Conservation (phyloP, 2,888 invertebrate genomes). For the Leucania comma region DNA sequence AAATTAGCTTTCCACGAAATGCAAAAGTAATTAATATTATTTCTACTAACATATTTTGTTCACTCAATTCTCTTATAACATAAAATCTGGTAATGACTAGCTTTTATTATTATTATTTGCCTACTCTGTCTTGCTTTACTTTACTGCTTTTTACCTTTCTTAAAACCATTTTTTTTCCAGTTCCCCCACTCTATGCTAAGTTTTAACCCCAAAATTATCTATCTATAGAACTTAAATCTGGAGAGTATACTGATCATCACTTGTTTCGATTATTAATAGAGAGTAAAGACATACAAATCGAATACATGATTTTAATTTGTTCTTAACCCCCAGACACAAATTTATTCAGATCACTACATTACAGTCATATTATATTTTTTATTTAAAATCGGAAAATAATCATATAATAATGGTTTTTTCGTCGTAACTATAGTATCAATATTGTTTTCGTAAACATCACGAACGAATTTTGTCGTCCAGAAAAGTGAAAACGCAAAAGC, state of each 20-base stretch:
- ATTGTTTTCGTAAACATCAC: neutral
- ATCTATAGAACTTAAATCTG: neutral
- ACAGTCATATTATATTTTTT: conserved; percentile 7
- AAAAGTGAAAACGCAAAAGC: conserved; percentile 45
- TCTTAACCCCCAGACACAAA: neutral
- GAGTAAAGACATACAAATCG: neutral
- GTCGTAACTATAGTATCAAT: neutral
- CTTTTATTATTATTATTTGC: neutral
- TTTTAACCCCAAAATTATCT: neutral
- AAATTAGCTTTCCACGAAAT: neutral
- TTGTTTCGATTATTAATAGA: neutral
- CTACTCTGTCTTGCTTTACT: neutral
- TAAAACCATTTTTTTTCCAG: neutral
- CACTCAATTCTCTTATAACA: neutral
- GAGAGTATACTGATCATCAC: neutral
- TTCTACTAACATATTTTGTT: neutral
- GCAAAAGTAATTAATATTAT: neutral
- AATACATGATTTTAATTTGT: neutral
- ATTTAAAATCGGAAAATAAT: conserved; percentile 24
- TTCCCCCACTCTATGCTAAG: neutral
- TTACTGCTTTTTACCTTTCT: neutral
- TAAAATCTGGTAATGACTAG: neutral
- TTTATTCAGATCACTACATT: neutral
- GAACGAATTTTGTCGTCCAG: conserved; percentile 32
- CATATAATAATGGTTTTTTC: conserved; percentile 23